These are phyloP conservation scores for Speoplatyrhinus poulsoni DNA, from an alignment of 2,113 vertebrate species.

Conservation along the genomic window DNA sequence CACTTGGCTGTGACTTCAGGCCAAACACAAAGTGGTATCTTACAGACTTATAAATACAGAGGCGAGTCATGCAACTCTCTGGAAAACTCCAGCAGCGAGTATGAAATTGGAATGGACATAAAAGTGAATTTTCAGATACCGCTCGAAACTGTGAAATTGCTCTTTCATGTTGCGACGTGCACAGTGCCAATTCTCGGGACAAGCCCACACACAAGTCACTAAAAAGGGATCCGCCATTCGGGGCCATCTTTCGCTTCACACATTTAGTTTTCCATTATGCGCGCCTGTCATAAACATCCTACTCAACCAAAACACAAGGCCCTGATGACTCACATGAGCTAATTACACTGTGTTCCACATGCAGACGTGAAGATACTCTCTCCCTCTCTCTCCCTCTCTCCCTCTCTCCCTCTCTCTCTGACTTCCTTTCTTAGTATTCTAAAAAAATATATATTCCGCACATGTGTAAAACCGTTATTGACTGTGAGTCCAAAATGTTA, in stretches of 20 bases:
- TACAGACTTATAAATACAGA: slow-evolving; percentile 28
- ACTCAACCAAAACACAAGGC: slow-evolving; percentile 36
- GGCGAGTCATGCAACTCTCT: slow-evolving; percentile 18
- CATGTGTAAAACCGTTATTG: neutral
- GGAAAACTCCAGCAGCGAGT: slow-evolving; percentile 30
- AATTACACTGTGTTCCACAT: slow-evolving; percentile 27
- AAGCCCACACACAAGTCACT: slow-evolving; percentile 54
- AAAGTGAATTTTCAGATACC: slow-evolving; percentile 55
- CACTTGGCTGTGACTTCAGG: neutral
- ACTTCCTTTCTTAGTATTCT: slow-evolving; percentile 21
- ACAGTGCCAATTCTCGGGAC: slow-evolving; percentile 44
- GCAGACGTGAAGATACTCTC: slow-evolving; percentile 12
- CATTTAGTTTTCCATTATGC: slow-evolving; percentile 35
- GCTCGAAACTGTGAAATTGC: slow-evolving; percentile 63
- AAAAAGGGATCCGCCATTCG: slow-evolving; percentile 47
- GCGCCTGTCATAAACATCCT: slow-evolving; percentile 53
- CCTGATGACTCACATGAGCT: slow-evolving; percentile 42
- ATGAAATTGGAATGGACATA: slow-evolving; percentile 58
- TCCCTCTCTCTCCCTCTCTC: slow-evolving; percentile 6
- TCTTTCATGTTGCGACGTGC: slow-evolving; percentile 48
- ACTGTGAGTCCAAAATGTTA: slow-evolving; percentile 3
- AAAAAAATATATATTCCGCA: too few species aligned
- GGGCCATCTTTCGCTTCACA: slow-evolving; percentile 59
- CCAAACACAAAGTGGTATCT: neutral
- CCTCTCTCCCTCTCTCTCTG: slow-evolving; percentile 9